A percentile compares a stretch with the other conserved stretches of the same genome.
Evolutionary conservation across 1,140 invertebrate species (phyloP).

Genomic region (Theocolax elegans): DNA sequence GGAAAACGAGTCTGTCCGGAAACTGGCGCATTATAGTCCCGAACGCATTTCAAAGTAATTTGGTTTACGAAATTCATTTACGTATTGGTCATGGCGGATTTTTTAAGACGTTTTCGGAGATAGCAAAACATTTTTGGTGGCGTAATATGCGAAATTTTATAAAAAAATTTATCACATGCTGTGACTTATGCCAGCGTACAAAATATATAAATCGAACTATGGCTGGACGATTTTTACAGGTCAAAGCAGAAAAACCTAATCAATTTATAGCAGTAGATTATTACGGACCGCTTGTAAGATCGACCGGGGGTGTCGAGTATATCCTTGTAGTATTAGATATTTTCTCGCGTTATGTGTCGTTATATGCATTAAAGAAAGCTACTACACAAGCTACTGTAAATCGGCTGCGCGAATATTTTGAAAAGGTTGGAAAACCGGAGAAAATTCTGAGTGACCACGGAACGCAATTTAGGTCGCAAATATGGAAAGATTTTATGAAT

Average conservation of each 20-base stretch:
- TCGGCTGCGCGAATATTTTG: neutral
- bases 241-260: slow-evolving; percentile 4
- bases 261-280: slow-evolving; percentile 24
- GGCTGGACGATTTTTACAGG: slow-evolving; percentile 1
- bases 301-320: slow-evolving; percentile 17
- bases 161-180: neutral
- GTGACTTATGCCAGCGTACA: slow-evolving; percentile 19
- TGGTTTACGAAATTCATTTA: too few species aligned
- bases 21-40: too few species aligned
- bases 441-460: slow-evolving; percentile 3
- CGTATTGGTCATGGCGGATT: too few species aligned
- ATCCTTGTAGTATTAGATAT: slow-evolving; percentile 28
- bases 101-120: too few species aligned
- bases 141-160: neutral
- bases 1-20: too few species aligned
- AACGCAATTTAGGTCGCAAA: neutral
- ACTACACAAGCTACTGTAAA: neutral
- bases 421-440: neutral
- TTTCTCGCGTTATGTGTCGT: slow-evolving; percentile 9
- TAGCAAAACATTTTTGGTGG: neutral
- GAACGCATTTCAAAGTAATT: too few species aligned
- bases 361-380: slow-evolving; percentile 38
- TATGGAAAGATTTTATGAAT: neutral
- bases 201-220: slow-evolving; percentile 26
- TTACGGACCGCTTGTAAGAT: slow-evolving; percentile 21